Conservation (phyloP, 2,113 vertebrate genomes). For the Corythoichthys intestinalis region DNA sequence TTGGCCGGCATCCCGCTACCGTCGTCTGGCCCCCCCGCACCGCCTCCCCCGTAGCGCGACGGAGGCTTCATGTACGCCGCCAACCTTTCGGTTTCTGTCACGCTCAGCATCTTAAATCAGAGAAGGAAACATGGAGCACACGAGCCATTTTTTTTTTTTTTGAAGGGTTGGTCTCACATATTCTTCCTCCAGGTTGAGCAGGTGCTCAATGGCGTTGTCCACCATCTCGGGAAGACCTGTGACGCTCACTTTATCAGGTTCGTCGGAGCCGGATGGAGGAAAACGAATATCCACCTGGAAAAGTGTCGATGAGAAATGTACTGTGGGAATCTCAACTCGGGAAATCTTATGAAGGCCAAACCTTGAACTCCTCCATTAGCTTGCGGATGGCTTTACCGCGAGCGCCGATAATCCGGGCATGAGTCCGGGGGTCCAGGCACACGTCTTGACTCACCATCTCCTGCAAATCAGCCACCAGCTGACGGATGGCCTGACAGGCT, state of each 20-base stretch:
- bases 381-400: constrained; percentile 79
- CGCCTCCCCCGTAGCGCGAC: constrained; percentile 62
- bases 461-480: constrained; percentile 76
- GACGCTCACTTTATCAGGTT: constrained; percentile 77
- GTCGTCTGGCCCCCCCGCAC: constrained; percentile 63
- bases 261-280: constrained; percentile 75
- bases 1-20: constrained; percentile 67
- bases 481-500: constrained; percentile 71
- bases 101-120: constrained; percentile 72
- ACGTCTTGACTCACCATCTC: constrained; percentile 81
- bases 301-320: background rate
- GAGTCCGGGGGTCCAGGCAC: constrained; percentile 76
- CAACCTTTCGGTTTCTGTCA: constrained; percentile 78
- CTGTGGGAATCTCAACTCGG: background rate
- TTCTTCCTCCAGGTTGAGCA: constrained; percentile 82
- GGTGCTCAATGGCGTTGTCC: constrained; percentile 77
- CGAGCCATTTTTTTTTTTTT: background rate
- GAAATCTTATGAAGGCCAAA: constrained; percentile 14
- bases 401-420: constrained; percentile 79
- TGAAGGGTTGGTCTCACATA: constrained; percentile 61
- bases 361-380: constrained; percentile 83
- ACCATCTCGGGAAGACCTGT: constrained; percentile 76
- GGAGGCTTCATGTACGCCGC: constrained; percentile 82
- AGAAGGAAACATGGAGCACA: background rate
- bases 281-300: constrained; percentile 80